Evolutionary conservation across 2,797 vertebrate genomes (phyloP), one percentile per base, ranked within the genome.

Genomic region (Oceanodroma leucorhoa): DNA sequence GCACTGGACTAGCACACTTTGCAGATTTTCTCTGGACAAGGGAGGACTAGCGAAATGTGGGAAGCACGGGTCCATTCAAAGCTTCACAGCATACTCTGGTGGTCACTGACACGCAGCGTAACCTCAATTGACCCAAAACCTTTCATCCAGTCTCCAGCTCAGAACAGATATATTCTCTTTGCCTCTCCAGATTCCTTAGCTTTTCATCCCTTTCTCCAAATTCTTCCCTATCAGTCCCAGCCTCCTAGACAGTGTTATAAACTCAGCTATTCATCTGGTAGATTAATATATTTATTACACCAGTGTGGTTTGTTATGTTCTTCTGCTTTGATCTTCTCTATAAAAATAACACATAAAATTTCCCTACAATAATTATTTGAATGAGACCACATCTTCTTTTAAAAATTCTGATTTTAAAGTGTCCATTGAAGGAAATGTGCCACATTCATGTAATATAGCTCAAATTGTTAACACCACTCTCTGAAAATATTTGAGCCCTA

Each of bases 81-180:
- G 91, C 70, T 94, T 94, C 64, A 73, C 79, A 91, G 89, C 87
- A 87, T 93, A 91, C 76, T 96, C 91, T 87, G 85, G 67, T 89
- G 82, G 89, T 71, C 87, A 71, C 22, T 50, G 32, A 54, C 36
- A 66, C 3, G 1, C 60, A 91, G 41, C 23, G 1, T 89, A 92
- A 89, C 75, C 75, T 89, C 60, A 84, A 12, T 10, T 93, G 89
- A 83, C 85, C 51, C 50, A 67, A 85, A 91, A 41, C 6, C 21
- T 77, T 73, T 70, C 29, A 55, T 55, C 21, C 10, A 2, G 23
- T 60, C 43, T 76, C 34, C 40, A 76, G 17, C 19, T 78, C 30
- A 73, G 46, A 73, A 48, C 3, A 70, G 11, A 70, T 24, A 58
- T 3, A 34, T 21, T 83, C 6, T 70, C 16, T 71, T 88, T 67